These are phyloP conservation scores for Augiades crinisus DNA, from an alignment of 2,888 invertebrate species.

Conservation along the genomic window DNA sequence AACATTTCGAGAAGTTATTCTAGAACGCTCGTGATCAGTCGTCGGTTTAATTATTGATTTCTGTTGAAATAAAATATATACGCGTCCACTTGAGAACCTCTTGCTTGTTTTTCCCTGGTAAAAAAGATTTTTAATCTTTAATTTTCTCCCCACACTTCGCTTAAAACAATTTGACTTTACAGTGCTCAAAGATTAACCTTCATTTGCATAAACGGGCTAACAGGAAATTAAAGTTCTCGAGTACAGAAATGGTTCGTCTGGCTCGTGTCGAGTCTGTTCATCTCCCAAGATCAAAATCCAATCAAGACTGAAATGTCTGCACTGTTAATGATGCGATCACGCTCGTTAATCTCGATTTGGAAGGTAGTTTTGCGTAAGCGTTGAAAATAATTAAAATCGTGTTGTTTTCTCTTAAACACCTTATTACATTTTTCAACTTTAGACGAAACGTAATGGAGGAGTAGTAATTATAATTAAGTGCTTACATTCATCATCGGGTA, in stretches of 20 bases:
- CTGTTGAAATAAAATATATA: too few relatives aligned
- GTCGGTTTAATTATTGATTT: too few relatives aligned
- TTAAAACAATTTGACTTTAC: background rate
- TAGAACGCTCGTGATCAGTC: too few relatives aligned
- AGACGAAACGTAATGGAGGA: background rate
- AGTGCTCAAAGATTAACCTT: background rate
- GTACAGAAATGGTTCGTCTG: background rate
- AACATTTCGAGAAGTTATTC: too few relatives aligned
- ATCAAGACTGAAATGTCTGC: slow-evolving; percentile 12
- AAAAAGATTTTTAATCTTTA: too few relatives aligned
- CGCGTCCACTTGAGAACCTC: too few relatives aligned
- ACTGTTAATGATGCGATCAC: background rate
- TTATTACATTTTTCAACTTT: background rate
- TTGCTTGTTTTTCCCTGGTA: too few relatives aligned
- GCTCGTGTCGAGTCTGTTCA: background rate
- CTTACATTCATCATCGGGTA: background rate
- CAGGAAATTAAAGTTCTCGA: background rate
- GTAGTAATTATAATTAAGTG: slow-evolving; percentile 11
- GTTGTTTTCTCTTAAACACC: slow-evolving; percentile 3
- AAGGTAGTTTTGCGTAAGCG: slow-evolving; percentile 3
- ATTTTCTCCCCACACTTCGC: too few relatives aligned
- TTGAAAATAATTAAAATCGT: background rate
- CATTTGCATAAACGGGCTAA: background rate
- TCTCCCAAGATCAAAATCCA: slow-evolving; percentile 10
- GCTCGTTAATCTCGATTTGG: slow-evolving; percentile 17